Conservation (phyloP, 2,113 vertebrate species). For the Monopterus albus region DNA sequence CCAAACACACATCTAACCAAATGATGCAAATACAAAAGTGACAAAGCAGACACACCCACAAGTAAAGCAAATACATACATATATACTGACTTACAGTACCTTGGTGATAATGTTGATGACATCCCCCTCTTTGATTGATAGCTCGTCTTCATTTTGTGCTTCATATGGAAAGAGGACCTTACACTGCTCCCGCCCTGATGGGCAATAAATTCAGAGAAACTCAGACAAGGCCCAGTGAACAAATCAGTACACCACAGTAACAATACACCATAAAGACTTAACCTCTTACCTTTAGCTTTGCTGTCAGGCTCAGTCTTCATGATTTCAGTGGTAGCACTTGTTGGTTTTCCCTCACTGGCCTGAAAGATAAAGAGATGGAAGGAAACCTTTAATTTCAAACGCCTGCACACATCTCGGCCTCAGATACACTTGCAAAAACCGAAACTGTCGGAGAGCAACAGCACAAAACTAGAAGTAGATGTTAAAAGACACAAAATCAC, state of each 20-base stretch:
- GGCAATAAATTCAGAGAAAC: conserved; percentile 31
- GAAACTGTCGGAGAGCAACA: no score
- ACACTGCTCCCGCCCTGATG: conserved; percentile 93
- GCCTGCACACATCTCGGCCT: not conserved
- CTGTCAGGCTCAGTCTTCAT: conserved; percentile 91
- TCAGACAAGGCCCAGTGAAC: not conserved
- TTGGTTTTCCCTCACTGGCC: conserved; percentile 88
- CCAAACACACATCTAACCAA: conserved; percentile 15
- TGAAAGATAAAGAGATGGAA: conserved; percentile 54
- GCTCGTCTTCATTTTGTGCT: conserved; percentile 96
- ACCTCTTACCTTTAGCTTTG: conserved; percentile 89
- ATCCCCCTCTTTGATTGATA: conserved; percentile 96
- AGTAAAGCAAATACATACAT: not conserved
- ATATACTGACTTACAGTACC: conserved; percentile 90
- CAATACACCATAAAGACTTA: no score
- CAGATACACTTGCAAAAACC: no score
- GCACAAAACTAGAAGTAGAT: no score
- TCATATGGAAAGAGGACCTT: conserved; percentile 98
- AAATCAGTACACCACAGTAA: not conserved
- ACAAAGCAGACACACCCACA: not conserved
- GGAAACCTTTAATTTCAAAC: not conserved
- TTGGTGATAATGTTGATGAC: conserved; percentile 93
- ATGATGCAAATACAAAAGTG: not conserved
- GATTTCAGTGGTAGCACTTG: conserved; percentile 83
- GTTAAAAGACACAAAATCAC: no score